phyloP scores from a whole-genome alignment of 2,888 invertebrate species.

The Heliconius sara region DNA sequence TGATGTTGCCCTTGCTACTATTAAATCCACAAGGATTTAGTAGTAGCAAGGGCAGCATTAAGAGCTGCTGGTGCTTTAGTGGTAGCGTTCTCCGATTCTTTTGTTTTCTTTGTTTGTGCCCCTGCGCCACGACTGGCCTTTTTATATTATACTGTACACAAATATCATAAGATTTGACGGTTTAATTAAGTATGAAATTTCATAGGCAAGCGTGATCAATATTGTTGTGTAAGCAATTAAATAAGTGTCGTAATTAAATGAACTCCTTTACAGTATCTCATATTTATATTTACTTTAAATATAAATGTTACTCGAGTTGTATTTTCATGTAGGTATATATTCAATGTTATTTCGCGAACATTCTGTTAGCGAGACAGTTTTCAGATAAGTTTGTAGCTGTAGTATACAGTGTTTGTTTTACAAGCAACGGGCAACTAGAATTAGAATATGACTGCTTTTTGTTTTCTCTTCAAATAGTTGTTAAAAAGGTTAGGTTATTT shows the following conservation, averaged over 20 bases:
- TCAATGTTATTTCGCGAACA: background rate
- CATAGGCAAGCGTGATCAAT: background rate
- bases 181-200: constrained; percentile 16
- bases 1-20: too few species aligned
- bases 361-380: constrained; percentile 5
- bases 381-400: background rate
- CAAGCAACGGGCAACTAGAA: background rate
- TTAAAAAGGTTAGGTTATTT: background rate
- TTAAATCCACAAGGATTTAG: too few species aligned
- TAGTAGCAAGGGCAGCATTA: too few species aligned
- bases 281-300: constrained; percentile 10
- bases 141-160: background rate
- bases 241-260: constrained; percentile 20
- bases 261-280: constrained; percentile 8
- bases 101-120: too few species aligned
- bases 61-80: too few species aligned
- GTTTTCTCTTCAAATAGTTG: background rate
- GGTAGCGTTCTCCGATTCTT: too few species aligned
- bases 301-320: background rate
- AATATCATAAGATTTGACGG: constrained; percentile 9
- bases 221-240: constrained; percentile 5
- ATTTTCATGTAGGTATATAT: background rate
- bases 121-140: too few species aligned
- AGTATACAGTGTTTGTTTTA: background rate
- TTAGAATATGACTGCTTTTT: constrained; percentile 14